phyloP scores from a whole-genome alignment of 37 sponge, comb jelly and placozoan species.

The Eunapius fragilis region DNA sequence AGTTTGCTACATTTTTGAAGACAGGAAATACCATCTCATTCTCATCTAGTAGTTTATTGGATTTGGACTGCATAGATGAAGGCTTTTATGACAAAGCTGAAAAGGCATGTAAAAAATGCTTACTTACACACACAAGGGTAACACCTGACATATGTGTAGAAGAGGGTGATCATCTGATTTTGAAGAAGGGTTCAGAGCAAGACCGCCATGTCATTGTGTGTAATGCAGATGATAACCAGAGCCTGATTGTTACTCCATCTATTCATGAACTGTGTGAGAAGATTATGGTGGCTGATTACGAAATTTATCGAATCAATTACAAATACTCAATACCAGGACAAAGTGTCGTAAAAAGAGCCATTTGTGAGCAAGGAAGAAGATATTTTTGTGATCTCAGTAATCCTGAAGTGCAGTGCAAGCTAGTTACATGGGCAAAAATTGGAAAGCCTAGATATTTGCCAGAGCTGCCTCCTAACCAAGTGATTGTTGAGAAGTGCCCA shows the following conservation, averaged over 20 bases:
- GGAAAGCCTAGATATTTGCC: constrained; percentile 6
- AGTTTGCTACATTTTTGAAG: not conserved
- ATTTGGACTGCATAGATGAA: not conserved
- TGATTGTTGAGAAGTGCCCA: constrained; percentile 39
- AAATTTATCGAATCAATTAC: constrained; percentile 42
- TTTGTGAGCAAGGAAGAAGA: constrained; percentile 12
- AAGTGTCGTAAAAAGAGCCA: not conserved
- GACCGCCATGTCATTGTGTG: not conserved
- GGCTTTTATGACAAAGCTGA: not conserved
- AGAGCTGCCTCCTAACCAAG: not conserved
- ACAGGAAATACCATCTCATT: not conserved
- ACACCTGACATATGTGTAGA: constrained; percentile 23
- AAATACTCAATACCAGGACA: constrained; percentile 5
- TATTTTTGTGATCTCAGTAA: not conserved
- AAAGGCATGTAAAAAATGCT: not conserved
- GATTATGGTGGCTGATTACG: not conserved
- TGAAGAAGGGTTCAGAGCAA: not conserved
- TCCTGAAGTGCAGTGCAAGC: not conserved
- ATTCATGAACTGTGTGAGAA: not conserved
- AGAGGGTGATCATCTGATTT: constrained; percentile 35
- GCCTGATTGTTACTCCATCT: not conserved
- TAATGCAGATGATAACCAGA: not conserved
- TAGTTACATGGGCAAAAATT: constrained; percentile 20
- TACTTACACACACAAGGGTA: constrained; percentile 7
- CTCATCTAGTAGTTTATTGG: not conserved